A percentile compares a stretch with the other conserved stretches of the same genome.
Evolutionary conservation across 2,113 vertebrate species (phyloP).

Genomic region (Catagonus wagneri): DNA sequence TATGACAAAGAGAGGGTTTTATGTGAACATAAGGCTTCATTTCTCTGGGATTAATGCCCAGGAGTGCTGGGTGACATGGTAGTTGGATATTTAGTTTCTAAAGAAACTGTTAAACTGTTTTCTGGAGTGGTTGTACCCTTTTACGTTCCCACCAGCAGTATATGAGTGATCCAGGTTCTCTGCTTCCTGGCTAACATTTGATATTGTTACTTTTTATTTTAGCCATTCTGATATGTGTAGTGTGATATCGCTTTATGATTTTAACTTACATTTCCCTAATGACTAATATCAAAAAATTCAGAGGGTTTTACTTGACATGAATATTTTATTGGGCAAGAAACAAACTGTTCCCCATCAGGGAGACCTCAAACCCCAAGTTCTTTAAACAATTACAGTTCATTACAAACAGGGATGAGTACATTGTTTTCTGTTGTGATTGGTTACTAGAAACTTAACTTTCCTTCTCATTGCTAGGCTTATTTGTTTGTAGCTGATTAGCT

Average conservation of each 20-base stretch:
- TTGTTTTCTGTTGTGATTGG: not conserved
- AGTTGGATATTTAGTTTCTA: conserved; percentile 3
- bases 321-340: not conserved
- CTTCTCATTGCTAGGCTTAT: not conserved
- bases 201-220: not conserved
- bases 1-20: not conserved
- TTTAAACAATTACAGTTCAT: not conserved
- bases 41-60: not conserved
- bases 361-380: not conserved
- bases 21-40: not conserved
- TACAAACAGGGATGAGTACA: not conserved
- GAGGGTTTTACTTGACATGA: not conserved
- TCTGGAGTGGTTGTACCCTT: not conserved
- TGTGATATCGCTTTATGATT: not conserved
- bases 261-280: not conserved
- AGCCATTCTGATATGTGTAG: not conserved
- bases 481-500: not conserved
- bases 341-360: not conserved
- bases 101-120: not conserved
- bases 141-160: not conserved
- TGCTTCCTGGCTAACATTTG: not conserved
- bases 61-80: not conserved
- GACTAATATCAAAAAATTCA: not conserved
- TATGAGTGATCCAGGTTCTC: not conserved
- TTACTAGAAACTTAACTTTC: not conserved